Percentiles rank a stretch among this genome's conserved stretches.
Evolutionary conservation across 2,888 invertebrate genomes (phyloP).

Genomic region (Abrostola triplasia): DNA sequence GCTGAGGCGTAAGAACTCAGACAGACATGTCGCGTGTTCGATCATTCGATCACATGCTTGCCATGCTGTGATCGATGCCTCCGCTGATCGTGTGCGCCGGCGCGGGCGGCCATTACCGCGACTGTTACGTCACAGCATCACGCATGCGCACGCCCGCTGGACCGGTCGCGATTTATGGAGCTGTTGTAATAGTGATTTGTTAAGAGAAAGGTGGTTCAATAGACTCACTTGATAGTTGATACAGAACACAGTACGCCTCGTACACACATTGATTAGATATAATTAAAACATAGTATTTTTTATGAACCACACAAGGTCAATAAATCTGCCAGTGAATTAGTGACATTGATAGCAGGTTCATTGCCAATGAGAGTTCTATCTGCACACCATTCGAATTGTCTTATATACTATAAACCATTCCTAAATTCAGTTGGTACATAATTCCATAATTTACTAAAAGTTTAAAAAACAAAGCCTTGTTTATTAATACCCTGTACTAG

Average conservation of each 20-base stretch:
- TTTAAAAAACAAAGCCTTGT: not conserved
- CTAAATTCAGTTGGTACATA: too few species aligned
- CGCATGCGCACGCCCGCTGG: constrained; percentile 26
- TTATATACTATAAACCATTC: too few species aligned
- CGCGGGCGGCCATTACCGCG: constrained; percentile 32
- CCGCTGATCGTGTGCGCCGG: constrained; percentile 11
- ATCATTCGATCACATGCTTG: constrained; percentile 9
- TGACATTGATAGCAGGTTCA: too few species aligned
- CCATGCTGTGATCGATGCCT: constrained; percentile 22
- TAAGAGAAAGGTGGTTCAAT: constrained; percentile 50
- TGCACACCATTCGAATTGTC: too few species aligned
- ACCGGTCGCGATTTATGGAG: constrained; percentile 44
- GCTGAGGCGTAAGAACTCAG: not conserved
- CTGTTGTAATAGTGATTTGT: constrained; percentile 46
- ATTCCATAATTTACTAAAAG: not conserved
- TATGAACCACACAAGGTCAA: not conserved
- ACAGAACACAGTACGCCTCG: constrained; percentile 22
- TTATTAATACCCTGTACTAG: not conserved
- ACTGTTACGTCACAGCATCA: constrained; percentile 48
- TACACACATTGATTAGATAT: constrained; percentile 24
- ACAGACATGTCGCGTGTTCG: constrained; percentile 6
- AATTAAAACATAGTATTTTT: constrained; percentile 2
- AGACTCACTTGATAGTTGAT: constrained; percentile 23
- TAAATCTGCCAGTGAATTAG: not conserved
- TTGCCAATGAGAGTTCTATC: too few species aligned